A percentile compares a stretch with the other conserved stretches of the same genome.
Evolutionary conservation across 2,888 invertebrate species (phyloP).

Genomic region (Stenchaetothrips biformis): DNA sequence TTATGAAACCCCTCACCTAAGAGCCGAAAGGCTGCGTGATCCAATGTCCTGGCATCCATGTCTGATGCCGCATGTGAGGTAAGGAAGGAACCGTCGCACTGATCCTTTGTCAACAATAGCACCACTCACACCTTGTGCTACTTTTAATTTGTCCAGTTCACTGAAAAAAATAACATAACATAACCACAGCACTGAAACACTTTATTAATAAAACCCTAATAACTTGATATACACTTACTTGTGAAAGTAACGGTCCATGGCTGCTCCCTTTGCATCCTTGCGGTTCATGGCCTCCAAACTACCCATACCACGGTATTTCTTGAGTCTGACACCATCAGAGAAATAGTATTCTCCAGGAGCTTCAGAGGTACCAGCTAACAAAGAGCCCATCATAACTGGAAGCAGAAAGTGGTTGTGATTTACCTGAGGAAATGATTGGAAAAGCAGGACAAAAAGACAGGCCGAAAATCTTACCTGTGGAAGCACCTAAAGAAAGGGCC

Average conservation of each 20-base stretch:
- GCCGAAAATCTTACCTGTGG: constrained; percentile 55
- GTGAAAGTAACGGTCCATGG: constrained; percentile 69
- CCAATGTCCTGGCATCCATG: constrained; percentile 98
- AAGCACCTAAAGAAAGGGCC: constrained; percentile 86
- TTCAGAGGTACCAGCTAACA: constrained; percentile 96
- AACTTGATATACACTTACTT: constrained; percentile 40
- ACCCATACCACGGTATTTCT: constrained; percentile 99
- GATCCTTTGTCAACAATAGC: constrained; percentile 98
- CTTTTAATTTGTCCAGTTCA: constrained; percentile 91
- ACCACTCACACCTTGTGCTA: constrained; percentile 98
- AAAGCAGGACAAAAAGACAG: background rate
- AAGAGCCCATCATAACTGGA: constrained; percentile 97
- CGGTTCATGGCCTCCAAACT: constrained; percentile 98
- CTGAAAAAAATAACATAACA: constrained; percentile 48
- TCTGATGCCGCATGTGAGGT: constrained; percentile 89
- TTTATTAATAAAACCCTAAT: background rate
- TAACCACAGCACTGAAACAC: background rate
- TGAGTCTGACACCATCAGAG: constrained; percentile 93
- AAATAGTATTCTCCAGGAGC: constrained; percentile 99
- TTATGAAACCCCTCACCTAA: constrained; percentile 48
- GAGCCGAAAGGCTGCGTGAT: constrained; percentile 60
- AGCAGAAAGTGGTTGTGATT: constrained; percentile 32
- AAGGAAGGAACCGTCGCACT: constrained; percentile 90
- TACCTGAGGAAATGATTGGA: background rate
- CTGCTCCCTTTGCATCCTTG: constrained; percentile 76